A percentile compares a stretch with the other conserved stretches of the same genome.
phyloP scores from a whole-genome alignment of 2,113 vertebrate genomes.

The Vanacampus margaritifer region DNA sequence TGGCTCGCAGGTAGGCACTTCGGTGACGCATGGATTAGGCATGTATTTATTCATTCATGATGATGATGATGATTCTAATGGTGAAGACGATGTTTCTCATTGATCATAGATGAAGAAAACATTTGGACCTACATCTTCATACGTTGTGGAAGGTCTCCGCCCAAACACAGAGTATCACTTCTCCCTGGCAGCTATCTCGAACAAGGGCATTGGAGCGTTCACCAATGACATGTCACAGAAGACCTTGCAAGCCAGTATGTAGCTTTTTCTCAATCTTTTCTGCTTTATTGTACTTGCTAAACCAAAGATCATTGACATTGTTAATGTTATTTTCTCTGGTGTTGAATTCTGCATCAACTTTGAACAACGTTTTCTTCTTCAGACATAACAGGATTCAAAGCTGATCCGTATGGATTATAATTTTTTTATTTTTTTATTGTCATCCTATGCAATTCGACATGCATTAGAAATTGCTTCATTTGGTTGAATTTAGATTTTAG shows the following conservation, averaged over 20 bases:
- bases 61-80: neutral
- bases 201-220: conserved; percentile 91
- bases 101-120: conserved; percentile 80
- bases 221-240: conserved; percentile 89
- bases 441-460: neutral
- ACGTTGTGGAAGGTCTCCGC: conserved; percentile 86
- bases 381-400: conserved; percentile 31
- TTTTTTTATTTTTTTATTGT: conserved; percentile 14
- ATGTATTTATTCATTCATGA: neutral
- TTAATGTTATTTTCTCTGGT: conserved; percentile 17
- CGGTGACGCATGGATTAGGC: neutral
- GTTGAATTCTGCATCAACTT: conserved; percentile 21
- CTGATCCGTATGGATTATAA: conserved; percentile 7
- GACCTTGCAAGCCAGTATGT: conserved; percentile 99
- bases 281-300: conserved; percentile 5
- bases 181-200: conserved; percentile 90
- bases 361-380: conserved; percentile 33
- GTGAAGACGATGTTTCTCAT: conserved; percentile 3
- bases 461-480: neutral
- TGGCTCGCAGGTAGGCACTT: conserved; percentile 75
- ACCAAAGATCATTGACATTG: neutral
- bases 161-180: conserved; percentile 93
- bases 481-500: conserved; percentile 30
- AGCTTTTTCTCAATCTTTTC: conserved; percentile 63
- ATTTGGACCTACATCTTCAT: conserved; percentile 82